Percentiles rank a stretch among this genome's conserved stretches.
Conservation (phyloP, 2,113 vertebrate genomes). For the Cranoglanis bouderius region DNA sequence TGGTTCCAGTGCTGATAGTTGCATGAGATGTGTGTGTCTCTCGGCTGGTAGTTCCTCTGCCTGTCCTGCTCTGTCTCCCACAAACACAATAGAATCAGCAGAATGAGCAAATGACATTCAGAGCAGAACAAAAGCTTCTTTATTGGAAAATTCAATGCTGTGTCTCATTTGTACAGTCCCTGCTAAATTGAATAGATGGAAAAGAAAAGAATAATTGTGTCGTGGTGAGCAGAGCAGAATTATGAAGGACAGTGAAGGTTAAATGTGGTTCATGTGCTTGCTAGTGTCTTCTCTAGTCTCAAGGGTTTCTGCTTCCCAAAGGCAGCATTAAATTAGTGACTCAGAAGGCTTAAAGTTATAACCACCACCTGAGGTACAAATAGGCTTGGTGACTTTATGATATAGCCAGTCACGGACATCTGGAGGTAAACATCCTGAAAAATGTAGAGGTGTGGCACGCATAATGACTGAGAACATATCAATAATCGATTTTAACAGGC, state of each 20-base stretch:
- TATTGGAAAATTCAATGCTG: constrained; percentile 36
- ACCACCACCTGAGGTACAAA: background rate
- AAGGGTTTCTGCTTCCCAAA: constrained; percentile 16
- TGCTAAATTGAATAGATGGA: constrained; percentile 20
- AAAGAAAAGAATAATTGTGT: constrained; percentile 33
- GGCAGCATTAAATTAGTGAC: background rate
- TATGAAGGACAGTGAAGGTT: constrained; percentile 37
- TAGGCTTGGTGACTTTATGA: background rate
- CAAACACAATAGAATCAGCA: constrained; percentile 39
- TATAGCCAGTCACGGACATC: background rate
- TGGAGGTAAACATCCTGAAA: background rate
- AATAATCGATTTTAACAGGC: background rate
- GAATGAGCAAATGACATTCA: constrained; percentile 41
- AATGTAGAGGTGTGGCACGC: background rate
- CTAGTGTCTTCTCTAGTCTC: constrained; percentile 3
- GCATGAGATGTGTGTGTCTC: background rate
- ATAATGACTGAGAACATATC: background rate
- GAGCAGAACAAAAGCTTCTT: constrained; percentile 44
- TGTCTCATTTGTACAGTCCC: constrained; percentile 34
- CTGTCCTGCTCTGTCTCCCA: constrained; percentile 16
- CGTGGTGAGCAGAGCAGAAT: constrained; percentile 23
- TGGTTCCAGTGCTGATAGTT: background rate
- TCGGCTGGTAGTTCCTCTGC: background rate
- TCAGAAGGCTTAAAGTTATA: background rate
- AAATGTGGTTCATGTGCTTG: constrained; percentile 8